These are phyloP conservation scores for Tadarida brasiliensis DNA, from an alignment of 2,797 vertebrate species.

Conservation along the genomic window DNA sequence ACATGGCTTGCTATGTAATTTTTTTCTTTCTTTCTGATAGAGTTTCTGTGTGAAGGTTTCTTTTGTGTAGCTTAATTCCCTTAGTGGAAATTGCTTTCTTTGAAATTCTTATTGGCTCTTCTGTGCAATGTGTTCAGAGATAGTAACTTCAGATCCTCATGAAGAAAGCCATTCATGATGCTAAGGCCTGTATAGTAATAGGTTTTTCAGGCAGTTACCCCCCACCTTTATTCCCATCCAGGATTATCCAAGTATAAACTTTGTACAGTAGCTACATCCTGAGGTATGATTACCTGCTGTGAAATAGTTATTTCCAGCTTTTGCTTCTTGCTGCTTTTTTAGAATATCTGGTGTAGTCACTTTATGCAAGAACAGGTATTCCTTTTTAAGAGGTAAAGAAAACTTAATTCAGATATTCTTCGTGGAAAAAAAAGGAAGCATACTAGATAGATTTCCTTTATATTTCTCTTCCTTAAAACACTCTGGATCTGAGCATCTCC, in stretches of 20 bases:
- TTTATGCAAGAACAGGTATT: conserved; percentile 75
- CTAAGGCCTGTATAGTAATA: conserved; percentile 89
- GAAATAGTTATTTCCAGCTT: conserved; percentile 82
- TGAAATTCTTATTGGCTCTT: conserved; percentile 91
- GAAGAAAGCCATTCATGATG: conserved; percentile 93
- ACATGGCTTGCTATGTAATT: conserved; percentile 78
- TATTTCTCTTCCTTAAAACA: conserved; percentile 82
- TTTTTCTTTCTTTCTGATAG: conserved; percentile 80
- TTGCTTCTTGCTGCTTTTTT: conserved; percentile 80
- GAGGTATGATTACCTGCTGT: conserved; percentile 86
- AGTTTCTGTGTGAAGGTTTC: conserved; percentile 89
- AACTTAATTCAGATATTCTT: conserved; percentile 84
- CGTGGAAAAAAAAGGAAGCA: conserved; percentile 76
- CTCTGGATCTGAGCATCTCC: conserved; percentile 82
- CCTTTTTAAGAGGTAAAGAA: conserved; percentile 73
- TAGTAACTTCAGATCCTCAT: conserved; percentile 90
- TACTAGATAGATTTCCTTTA: conserved; percentile 71
- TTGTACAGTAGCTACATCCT: conserved; percentile 87
- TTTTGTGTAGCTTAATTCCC: conserved; percentile 91
- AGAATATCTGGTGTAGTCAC: conserved; percentile 82
- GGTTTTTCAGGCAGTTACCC: conserved; percentile 85
- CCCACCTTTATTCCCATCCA: conserved; percentile 83
- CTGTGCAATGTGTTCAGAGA: conserved; percentile 85
- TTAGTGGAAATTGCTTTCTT: conserved; percentile 92
- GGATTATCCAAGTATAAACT: conserved; percentile 87